A percentile compares a stretch with the other conserved stretches of the same genome.
These are phyloP conservation scores for Neoascia interrupta DNA, from an alignment of 2,888 invertebrate species.

Conservation along the genomic window DNA sequence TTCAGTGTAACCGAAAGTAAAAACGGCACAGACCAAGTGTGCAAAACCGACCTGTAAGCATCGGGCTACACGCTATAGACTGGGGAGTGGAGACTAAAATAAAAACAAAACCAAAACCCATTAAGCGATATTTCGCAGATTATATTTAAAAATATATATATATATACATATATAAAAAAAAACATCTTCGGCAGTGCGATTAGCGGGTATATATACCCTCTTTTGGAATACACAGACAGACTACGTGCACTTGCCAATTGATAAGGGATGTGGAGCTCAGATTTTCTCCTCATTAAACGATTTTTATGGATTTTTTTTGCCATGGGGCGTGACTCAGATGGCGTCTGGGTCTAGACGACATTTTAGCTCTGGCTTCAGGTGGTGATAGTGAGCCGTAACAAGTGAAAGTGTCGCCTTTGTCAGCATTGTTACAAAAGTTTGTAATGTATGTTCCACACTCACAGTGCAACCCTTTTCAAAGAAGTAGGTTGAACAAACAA, in stretches of 20 bases:
- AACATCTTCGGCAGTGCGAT: conserved; percentile 39
- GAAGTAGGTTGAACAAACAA: too few relatives aligned
- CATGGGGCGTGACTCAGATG: conserved; percentile 42
- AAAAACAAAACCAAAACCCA: conserved; percentile 12
- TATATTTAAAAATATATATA: conserved; percentile 30
- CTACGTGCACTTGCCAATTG: conserved; percentile 27
- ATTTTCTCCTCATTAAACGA: conserved; percentile 1
- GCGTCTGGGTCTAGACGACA: not conserved
- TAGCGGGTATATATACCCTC: conserved; percentile 23
- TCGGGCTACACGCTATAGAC: conserved; percentile 28
- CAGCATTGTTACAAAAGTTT: too few relatives aligned
- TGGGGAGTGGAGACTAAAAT: conserved; percentile 22
- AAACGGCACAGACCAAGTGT: conserved; percentile 29
- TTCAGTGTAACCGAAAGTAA: conserved; percentile 16
- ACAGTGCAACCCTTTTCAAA: too few relatives aligned
- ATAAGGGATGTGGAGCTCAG: conserved; percentile 33
- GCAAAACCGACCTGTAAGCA: conserved; percentile 43
- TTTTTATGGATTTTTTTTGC: conserved; percentile 20
- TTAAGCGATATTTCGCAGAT: conserved; percentile 42
- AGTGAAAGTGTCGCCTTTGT: too few relatives aligned
- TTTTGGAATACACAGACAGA: conserved; percentile 13
- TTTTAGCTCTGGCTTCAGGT: not conserved
- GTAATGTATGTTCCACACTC: too few relatives aligned
- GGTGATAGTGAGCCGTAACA: too few relatives aligned
- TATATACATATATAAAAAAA: conserved; percentile 18